Evolutionary conservation across 2,797 vertebrate species (phyloP).

Genomic region (Megalops cyprinoides): DNA sequence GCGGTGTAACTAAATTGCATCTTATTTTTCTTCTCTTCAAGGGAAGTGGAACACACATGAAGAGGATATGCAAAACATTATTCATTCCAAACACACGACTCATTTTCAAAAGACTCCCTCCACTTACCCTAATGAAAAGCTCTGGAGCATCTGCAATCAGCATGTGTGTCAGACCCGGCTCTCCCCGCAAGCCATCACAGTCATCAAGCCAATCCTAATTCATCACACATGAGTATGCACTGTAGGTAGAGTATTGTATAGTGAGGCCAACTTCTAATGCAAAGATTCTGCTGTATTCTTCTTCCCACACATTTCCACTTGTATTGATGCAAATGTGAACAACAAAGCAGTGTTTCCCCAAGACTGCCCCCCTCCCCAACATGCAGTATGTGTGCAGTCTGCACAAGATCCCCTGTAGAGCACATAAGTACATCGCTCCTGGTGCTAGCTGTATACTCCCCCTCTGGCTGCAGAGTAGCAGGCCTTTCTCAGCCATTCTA

Average conservation of each 20-base stretch:
- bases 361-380: background rate
- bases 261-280: slow-evolving; percentile 27
- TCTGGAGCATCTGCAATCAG: slow-evolving; percentile 53
- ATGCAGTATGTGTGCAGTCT: slow-evolving; percentile 31
- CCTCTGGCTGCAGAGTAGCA: background rate
- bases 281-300: slow-evolving; percentile 27
- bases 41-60: slow-evolving; percentile 21
- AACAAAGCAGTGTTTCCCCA: background rate
- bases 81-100: slow-evolving; percentile 54
- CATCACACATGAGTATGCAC: slow-evolving; percentile 42
- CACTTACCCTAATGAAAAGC: slow-evolving; percentile 58
- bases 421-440: background rate
- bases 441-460: background rate
- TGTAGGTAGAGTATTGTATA: slow-evolving; percentile 27
- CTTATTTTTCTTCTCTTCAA: slow-evolving; percentile 16
- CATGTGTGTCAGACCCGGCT: slow-evolving; percentile 38
- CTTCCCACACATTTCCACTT: slow-evolving; percentile 7
- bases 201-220: slow-evolving; percentile 41
- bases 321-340: background rate
- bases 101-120: too few species aligned
- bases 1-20: background rate
- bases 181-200: slow-evolving; percentile 16
- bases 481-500: background rate
- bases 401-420: slow-evolving; percentile 16
- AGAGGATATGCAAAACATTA: slow-evolving; percentile 54